Evolutionary conservation across 1,140 invertebrate genomes (phyloP).

Genomic region (Caenorhabditis elegans): DNA sequence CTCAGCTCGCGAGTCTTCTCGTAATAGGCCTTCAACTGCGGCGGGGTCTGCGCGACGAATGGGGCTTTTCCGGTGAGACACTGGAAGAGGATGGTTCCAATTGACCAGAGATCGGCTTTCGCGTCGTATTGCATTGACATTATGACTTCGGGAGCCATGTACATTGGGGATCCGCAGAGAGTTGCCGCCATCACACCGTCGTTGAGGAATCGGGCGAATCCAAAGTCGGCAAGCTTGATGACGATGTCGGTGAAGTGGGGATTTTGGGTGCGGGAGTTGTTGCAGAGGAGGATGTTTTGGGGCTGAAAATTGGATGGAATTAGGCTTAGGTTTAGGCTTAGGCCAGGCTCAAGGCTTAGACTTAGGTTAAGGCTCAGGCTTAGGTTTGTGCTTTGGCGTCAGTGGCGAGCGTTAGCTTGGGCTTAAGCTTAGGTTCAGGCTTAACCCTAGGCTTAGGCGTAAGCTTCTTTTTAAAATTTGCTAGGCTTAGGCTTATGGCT

Average conservation of each 20-base stretch:
- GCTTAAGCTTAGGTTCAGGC: too few relatives aligned
- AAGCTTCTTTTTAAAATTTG: too few relatives aligned
- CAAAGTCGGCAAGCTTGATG: constrained; percentile 83
- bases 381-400: too few relatives aligned
- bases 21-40: constrained; percentile 93
- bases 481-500: too few relatives aligned
- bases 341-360: too few relatives aligned
- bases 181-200: constrained; percentile 99
- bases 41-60: constrained; percentile 94
- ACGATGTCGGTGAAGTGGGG: constrained; percentile 76
- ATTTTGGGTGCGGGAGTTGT: constrained; percentile 72
- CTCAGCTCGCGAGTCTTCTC: constrained; percentile 91
- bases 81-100: constrained; percentile 98
- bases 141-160: constrained; percentile 98
- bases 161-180: constrained; percentile 98
- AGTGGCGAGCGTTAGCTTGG: too few relatives aligned
- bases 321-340: too few relatives aligned
- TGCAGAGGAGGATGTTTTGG: constrained; percentile 69
- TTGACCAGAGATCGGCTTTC: constrained; percentile 94
- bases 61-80: constrained; percentile 97
- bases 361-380: too few relatives aligned
- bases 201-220: constrained; percentile 94
- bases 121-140: constrained; percentile 98
- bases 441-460: too few relatives aligned
- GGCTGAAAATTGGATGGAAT: constrained; percentile 63